Evolutionary conservation across 1,140 invertebrate species (phyloP).

Genomic region (Alviniconcha marisindica): DNA sequence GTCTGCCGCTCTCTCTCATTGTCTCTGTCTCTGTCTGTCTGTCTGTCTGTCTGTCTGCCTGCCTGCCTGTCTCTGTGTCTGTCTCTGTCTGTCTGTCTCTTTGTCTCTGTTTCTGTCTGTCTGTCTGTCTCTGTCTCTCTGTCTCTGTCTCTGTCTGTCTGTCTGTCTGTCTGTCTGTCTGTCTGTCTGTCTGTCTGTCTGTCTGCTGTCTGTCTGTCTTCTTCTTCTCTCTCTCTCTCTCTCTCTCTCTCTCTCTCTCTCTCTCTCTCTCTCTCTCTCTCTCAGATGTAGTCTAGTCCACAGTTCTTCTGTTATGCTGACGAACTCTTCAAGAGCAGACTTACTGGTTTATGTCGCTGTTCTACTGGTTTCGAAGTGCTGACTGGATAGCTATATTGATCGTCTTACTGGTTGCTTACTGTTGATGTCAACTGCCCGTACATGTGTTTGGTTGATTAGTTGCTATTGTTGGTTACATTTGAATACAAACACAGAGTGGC

Average conservation of each 20-base stretch:
- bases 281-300: too few species aligned
- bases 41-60: background rate
- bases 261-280: background rate
- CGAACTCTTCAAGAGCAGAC: too few species aligned
- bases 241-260: constrained; percentile 3
- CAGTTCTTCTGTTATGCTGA: too few species aligned
- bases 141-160: background rate
- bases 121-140: background rate
- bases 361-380: too few species aligned
- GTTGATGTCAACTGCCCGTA: too few species aligned
- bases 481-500: too few species aligned
- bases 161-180: background rate
- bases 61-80: background rate
- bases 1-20: background rate
- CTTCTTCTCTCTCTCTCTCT: background rate
- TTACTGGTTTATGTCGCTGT: too few species aligned
- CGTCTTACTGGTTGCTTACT: too few species aligned
- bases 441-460: too few species aligned
- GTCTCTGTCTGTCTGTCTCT: background rate
- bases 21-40: background rate
- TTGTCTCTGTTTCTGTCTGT: background rate
- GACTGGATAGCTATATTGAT: too few species aligned
- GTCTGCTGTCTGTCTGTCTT: background rate
- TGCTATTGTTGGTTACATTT: too few species aligned
- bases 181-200: background rate